These are phyloP conservation scores for Tetramorium simillimum DNA, from an alignment of 1,140 invertebrate genomes.

Conservation along the genomic window DNA sequence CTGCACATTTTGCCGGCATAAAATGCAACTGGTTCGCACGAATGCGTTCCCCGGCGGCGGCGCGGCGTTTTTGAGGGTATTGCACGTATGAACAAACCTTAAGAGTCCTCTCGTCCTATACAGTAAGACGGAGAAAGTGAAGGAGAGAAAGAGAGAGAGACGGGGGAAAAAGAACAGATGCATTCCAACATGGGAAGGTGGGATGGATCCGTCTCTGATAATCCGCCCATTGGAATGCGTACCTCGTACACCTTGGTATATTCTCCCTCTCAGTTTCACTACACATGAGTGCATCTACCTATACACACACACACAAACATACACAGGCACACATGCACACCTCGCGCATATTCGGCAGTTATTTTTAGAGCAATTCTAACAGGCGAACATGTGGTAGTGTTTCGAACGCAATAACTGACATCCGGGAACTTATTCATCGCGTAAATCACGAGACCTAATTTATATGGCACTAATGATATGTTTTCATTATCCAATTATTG, in stretches of 20 bases:
- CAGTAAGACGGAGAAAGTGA: slow-evolving; percentile 52
- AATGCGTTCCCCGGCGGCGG: slow-evolving; percentile 25
- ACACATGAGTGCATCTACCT: slow-evolving; percentile 66
- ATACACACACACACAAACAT: background rate
- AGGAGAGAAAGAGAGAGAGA: slow-evolving; percentile 29
- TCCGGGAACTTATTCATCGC: slow-evolving; percentile 12
- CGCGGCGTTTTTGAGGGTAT: slow-evolving; percentile 62
- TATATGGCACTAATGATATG: background rate
- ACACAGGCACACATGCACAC: background rate
- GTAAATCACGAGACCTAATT: slow-evolving; percentile 21
- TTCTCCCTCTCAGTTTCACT: slow-evolving; percentile 72
- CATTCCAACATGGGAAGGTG: slow-evolving; percentile 79
- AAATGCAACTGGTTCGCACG: slow-evolving; percentile 54
- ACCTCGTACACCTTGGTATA: slow-evolving; percentile 82
- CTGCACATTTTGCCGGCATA: slow-evolving; percentile 36
- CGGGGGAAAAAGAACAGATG: slow-evolving; percentile 62
- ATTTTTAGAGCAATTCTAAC: slow-evolving; percentile 68
- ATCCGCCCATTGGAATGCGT: slow-evolving; percentile 83
- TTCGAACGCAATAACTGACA: slow-evolving; percentile 45
- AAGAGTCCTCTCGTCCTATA: slow-evolving; percentile 58
- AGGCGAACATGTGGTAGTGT: slow-evolving; percentile 25
- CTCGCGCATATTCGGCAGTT: slow-evolving; percentile 62
- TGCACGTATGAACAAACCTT: slow-evolving; percentile 71
- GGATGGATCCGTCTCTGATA: slow-evolving; percentile 83
- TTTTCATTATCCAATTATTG: background rate